phyloP scores from a whole-genome alignment of 2,113 vertebrate genomes.

The Nyctibius bracteatus region DNA sequence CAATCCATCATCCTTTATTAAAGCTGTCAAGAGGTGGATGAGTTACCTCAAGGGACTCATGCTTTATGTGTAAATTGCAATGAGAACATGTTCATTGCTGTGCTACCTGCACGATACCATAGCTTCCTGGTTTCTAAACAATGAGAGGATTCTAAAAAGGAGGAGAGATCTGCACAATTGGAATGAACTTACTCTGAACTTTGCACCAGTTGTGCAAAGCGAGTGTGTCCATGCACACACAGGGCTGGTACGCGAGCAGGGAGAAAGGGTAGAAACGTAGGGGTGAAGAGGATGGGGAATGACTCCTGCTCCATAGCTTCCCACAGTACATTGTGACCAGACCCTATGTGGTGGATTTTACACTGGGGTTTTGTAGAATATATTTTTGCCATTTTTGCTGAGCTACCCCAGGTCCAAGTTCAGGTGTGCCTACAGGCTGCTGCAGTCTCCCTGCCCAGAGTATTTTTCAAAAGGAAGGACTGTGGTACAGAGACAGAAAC shows the following conservation, averaged over 20 bases:
- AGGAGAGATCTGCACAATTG: neutral
- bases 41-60: slow-evolving; percentile 33
- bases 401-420: neutral
- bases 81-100: slow-evolving; percentile 19
- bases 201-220: neutral
- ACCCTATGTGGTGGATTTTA: neutral
- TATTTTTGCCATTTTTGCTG: neutral
- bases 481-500: neutral
- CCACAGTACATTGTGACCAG: neutral
- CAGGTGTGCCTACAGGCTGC: neutral
- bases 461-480: neutral
- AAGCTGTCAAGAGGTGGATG: slow-evolving; percentile 42
- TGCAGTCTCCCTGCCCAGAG: neutral
- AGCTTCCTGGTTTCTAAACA: neutral
- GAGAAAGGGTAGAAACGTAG: neutral
- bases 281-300: neutral
- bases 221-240: neutral
- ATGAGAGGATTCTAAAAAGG: neutral
- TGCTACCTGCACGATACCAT: neutral
- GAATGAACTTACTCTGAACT: neutral
- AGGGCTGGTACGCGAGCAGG: neutral
- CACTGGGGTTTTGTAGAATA: neutral
- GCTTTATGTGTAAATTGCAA: slow-evolving; percentile 31
- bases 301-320: neutral
- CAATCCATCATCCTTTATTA: slow-evolving; percentile 63